Evolutionary conservation across 2,113 vertebrate genomes (phyloP).

Genomic region (Poecile atricapillus): DNA sequence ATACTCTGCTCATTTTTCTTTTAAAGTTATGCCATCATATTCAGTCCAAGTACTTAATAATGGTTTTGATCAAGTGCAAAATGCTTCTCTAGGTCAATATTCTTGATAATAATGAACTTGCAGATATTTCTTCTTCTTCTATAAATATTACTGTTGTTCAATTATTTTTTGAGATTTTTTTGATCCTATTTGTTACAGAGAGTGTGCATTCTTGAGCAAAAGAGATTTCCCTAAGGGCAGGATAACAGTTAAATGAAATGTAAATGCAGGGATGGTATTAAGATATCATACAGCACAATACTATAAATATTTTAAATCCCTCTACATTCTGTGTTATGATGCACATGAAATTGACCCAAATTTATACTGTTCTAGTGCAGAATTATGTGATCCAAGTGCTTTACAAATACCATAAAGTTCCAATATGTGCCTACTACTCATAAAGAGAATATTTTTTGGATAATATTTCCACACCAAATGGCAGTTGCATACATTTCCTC

Average conservation of each 20-base stretch:
- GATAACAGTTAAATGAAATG: conserved; percentile 30
- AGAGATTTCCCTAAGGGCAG: conserved; percentile 43
- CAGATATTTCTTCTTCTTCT: background rate
- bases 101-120: background rate
- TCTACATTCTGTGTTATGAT: background rate
- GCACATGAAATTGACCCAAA: background rate
- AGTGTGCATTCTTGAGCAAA: background rate
- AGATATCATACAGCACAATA: background rate
- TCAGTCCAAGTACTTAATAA: background rate
- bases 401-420: background rate
- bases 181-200: conserved; percentile 7
- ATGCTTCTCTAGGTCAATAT: background rate
- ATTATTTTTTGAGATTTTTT: background rate
- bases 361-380: background rate
- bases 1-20: background rate
- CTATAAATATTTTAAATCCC: background rate
- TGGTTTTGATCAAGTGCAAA: background rate
- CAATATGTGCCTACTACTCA: background rate
- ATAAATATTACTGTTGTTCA: background rate
- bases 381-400: background rate
- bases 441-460: background rate
- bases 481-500: background rate
- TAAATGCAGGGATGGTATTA: conserved; percentile 13
- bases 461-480: background rate
- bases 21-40: background rate